Evolutionary conservation across 1,140 invertebrate genomes (phyloP).

Genomic region (Choristoneura fumiferana): DNA sequence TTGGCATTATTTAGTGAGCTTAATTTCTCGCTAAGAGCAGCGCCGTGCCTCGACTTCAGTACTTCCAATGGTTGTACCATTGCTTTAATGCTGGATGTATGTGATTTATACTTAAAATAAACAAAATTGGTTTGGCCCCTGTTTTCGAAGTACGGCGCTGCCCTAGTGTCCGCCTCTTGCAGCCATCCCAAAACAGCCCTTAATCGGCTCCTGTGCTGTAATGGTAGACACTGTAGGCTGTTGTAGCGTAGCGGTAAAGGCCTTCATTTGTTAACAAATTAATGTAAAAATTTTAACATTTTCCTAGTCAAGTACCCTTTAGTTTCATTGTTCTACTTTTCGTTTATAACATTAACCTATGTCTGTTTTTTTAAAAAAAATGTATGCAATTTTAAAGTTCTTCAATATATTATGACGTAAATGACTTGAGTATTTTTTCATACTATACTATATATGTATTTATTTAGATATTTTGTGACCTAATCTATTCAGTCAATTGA

Average conservation of each 20-base stretch:
- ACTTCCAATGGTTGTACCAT: neutral
- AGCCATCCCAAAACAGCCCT: neutral
- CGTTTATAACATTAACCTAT: constrained; percentile 32
- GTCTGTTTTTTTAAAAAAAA: constrained; percentile 18
- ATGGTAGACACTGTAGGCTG: too few species aligned
- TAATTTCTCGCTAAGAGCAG: constrained; percentile 30
- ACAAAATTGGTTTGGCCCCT: neutral
- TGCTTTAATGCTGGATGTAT: too few species aligned
- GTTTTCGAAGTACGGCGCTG: neutral
- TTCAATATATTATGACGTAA: constrained; percentile 22
- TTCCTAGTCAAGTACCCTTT: constrained; percentile 23
- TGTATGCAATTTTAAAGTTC: neutral
- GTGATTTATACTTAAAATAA: too few species aligned
- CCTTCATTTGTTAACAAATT: constrained; percentile 15
- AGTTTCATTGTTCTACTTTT: constrained; percentile 27
- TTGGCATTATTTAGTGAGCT: constrained; percentile 76
- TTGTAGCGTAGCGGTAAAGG: neutral
- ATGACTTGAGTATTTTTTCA: constrained; percentile 61
- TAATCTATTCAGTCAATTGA: constrained; percentile 77
- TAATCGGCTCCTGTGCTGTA: too few species aligned
- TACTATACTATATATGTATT: constrained; percentile 43
- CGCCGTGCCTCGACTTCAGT: neutral
- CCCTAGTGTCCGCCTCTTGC: neutral
- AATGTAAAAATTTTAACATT: neutral
- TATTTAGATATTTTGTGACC: constrained; percentile 61